A percentile compares a stretch with the other conserved stretches of the same genome.
These are phyloP conservation scores for Cyclargus thomasi DNA, from an alignment of 1,140 invertebrate genomes.

Conservation along the genomic window DNA sequence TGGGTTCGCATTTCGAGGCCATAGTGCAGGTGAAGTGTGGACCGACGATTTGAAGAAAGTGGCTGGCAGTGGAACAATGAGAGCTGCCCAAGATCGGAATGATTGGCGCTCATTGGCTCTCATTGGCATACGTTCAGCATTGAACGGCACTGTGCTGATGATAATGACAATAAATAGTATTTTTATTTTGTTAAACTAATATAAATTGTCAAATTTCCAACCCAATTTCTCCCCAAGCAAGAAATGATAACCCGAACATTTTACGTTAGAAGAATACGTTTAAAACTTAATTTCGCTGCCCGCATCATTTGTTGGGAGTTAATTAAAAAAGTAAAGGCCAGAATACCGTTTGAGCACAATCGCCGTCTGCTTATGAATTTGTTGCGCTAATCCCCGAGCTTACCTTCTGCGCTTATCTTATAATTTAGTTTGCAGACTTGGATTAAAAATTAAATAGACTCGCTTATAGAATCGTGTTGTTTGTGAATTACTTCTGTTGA, in stretches of 20 bases:
- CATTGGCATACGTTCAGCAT: too few species aligned
- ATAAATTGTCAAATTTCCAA: too few species aligned
- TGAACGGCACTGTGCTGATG: too few species aligned
- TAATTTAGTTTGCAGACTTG: background rate
- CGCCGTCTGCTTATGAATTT: background rate
- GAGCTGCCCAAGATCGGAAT: too few species aligned
- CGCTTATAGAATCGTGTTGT: background rate
- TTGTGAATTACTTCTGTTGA: background rate
- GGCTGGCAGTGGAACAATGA: too few species aligned
- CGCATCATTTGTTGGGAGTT: background rate
- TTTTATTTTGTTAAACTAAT: too few species aligned
- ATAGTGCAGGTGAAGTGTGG: too few species aligned
- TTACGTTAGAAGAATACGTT: background rate
- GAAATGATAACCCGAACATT: background rate
- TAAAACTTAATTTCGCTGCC: background rate
- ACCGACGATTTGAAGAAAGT: too few species aligned
- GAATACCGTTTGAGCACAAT: background rate
- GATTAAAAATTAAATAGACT: background rate
- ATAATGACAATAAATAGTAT: too few species aligned
- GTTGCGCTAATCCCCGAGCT: background rate
- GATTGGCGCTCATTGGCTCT: too few species aligned
- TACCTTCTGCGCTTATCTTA: background rate
- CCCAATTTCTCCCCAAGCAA: background rate
- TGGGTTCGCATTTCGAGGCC: too few species aligned
- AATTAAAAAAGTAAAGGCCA: slow-evolving; percentile 1